Base-by-base conservation (phyloP, 2,888 invertebrate genomes). In the Diogma glabrata region DNA sequence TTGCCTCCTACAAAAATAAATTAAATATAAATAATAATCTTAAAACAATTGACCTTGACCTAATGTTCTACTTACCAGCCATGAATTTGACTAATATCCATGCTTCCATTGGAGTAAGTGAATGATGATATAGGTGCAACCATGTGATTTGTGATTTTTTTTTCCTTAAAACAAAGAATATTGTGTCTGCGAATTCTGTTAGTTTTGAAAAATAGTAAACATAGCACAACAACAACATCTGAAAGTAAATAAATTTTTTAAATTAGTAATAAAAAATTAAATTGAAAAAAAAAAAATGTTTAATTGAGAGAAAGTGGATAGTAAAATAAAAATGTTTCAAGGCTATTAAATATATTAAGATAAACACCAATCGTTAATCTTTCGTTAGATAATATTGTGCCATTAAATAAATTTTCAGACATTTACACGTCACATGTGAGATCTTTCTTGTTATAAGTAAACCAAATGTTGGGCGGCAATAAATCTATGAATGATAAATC, bases 41-140 rank as follows among this genome's bases (percentile, higher is more conserved):
- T 36, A 33, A 30, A 38, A 3, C n/a, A 4, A 38, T 2, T 9
- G 14, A 38, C 8, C 9, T n/a, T 14, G 14, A 19, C 4, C 3
- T 5, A 3, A 17, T n/a, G 12, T 1, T 19, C 9, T 19, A 61
- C 62, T 58, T 52, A 60, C 90, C 90, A 57, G 81, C 78, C 63
- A 81, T 81, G 66, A 88, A 94, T 67, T 91, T 91, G 10, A 91
- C 87, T 23, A 86, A 83, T 48, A 89, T 87, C 94, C 94, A 95
- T 48, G 90, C 87, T 61, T 88, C 83, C 74, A 92, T 76, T 0
- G 93, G 92, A 84, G 95, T 95, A 54, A 91, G 82, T 2, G 91
- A 90, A 64, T 95, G 94, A 67, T 95, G 95, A 64, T 93, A 92
- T 63, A 94, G 78, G 65, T 95, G 94, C 52, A 95, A 78, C 69